These are phyloP conservation scores for Centropus unirufus DNA, from an alignment of 2,113 vertebrate genomes.

Conservation along the genomic window DNA sequence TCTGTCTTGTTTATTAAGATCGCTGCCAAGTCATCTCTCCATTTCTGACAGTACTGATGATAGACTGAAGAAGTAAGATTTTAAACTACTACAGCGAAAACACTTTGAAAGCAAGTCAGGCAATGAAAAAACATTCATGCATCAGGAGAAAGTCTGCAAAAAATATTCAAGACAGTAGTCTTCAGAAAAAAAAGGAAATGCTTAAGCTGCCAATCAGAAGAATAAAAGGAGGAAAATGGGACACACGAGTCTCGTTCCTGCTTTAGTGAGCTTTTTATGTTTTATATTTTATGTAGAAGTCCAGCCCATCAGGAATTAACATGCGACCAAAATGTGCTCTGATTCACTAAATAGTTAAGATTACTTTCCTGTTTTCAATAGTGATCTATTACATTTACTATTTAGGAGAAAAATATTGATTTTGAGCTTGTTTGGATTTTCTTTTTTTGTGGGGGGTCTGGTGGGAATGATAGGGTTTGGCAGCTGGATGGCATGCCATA, in stretches of 20 bases:
- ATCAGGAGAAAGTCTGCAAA: not conserved
- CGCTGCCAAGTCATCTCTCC: not conserved
- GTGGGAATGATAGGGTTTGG: not conserved
- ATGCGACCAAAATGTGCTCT: not conserved
- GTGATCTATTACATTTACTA: not conserved
- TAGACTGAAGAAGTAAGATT: not conserved
- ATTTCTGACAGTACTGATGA: not conserved
- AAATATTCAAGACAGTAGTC: not conserved
- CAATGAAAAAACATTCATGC: not conserved
- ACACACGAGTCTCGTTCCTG: not conserved
- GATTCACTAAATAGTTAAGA: not conserved
- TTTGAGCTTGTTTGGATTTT: not conserved
- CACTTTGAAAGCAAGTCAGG: not conserved
- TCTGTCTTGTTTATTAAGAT: not conserved
- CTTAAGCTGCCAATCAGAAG: not conserved
- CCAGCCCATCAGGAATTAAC: not conserved
- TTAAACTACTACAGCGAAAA: not conserved
- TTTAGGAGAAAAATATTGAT: not conserved
- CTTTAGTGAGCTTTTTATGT: not conserved
- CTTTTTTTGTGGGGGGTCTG: fast-evolving
- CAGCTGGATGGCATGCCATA: not conserved
- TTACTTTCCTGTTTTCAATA: not conserved
- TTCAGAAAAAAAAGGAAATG: not conserved
- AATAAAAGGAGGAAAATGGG: not conserved
- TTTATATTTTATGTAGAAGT: not conserved